Conservation (phyloP, 2,113 vertebrate species). For the Syngnathus scovelli region DNA sequence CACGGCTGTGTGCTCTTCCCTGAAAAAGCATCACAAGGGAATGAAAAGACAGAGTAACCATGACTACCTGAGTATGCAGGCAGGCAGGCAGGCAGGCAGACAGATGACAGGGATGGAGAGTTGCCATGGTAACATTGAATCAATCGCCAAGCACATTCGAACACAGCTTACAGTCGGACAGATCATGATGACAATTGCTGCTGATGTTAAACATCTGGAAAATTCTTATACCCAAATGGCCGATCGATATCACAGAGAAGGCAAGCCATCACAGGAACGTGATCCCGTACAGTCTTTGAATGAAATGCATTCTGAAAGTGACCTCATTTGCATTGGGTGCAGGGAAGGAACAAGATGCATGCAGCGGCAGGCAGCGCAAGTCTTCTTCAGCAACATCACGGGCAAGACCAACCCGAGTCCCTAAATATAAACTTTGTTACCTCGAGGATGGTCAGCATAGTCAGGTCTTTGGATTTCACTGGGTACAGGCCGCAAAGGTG, state of each 20-base stretch:
- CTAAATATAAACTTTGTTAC: slow-evolving; percentile 65
- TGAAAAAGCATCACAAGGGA: slow-evolving; percentile 31
- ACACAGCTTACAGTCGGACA: slow-evolving; percentile 8
- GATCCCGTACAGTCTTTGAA: too few species aligned
- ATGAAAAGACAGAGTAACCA: slow-evolving; percentile 55
- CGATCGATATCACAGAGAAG: too few species aligned
- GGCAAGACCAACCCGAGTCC: too few species aligned
- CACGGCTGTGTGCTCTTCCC: slow-evolving; percentile 22
- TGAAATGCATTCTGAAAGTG: too few species aligned
- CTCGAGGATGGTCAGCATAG: slow-evolving; percentile 96
- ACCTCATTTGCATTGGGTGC: too few species aligned
- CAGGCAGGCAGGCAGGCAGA: slow-evolving; percentile 33
- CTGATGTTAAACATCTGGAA: not conserved
- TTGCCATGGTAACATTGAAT: slow-evolving; percentile 58
- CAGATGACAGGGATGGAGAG: slow-evolving; percentile 41
- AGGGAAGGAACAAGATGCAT: too few species aligned
- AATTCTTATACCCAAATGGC: not conserved
- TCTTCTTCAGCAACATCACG: too few species aligned
- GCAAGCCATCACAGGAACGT: too few species aligned
- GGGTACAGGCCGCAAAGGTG: slow-evolving; percentile 86
- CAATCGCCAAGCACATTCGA: slow-evolving; percentile 34
- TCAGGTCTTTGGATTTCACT: slow-evolving; percentile 94
- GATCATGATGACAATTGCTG: slow-evolving; percentile 4
- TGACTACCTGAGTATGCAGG: slow-evolving; percentile 53
- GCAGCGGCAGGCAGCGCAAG: too few species aligned